phyloP scores from a whole-genome alignment of 2,888 invertebrate genomes.

The Rhopalosiphum nymphaeae region DNA sequence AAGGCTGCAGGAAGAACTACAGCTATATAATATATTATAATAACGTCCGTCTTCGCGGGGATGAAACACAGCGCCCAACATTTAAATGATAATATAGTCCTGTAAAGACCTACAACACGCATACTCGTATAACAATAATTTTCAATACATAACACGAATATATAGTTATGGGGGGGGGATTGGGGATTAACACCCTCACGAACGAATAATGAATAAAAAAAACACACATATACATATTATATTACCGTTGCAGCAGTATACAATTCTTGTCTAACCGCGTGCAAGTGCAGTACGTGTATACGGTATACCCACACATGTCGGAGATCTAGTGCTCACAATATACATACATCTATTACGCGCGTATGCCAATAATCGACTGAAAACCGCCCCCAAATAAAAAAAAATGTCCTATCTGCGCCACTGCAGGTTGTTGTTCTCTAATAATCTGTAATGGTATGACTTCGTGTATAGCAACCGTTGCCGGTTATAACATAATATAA shows the following conservation, averaged over 20 bases:
- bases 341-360: neutral
- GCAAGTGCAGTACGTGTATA: neutral
- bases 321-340: neutral
- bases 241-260: neutral
- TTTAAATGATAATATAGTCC: neutral
- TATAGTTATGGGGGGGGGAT: fast-evolving
- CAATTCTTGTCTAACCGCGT: neutral
- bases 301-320: neutral
- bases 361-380: neutral
- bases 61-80: neutral
- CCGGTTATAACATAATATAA: neutral
- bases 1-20: neutral
- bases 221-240: neutral
- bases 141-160: neutral
- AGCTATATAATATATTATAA: neutral
- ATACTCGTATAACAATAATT: neutral
- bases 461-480: neutral
- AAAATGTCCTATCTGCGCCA: neutral
- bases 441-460: neutral
- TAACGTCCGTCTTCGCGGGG: neutral
- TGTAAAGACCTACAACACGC: neutral
- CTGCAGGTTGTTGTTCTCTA: neutral
- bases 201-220: neutral
- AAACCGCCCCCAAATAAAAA: neutral
- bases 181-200: neutral